phyloP scores from a whole-genome alignment of 2,888 invertebrate species.

The Sesamia inferens region DNA sequence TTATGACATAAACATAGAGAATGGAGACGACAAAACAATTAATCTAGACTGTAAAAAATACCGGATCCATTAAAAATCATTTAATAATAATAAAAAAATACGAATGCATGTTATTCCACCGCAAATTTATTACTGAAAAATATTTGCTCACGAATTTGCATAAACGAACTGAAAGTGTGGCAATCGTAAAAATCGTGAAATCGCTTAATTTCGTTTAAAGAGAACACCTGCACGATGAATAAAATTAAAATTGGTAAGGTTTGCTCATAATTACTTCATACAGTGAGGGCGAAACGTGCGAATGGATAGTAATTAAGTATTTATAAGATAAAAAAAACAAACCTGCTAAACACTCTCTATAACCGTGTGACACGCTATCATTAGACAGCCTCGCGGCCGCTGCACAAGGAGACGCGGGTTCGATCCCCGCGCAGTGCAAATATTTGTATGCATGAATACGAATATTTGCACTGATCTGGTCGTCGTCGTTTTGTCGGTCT shows the following conservation, averaged over 20 bases:
- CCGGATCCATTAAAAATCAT: background rate
- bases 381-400: too few relatives aligned
- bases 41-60: background rate
- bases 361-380: too few relatives aligned
- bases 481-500: too few relatives aligned
- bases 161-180: constrained; percentile 26
- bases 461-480: too few relatives aligned
- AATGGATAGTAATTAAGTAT: too few relatives aligned
- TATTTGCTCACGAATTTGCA: constrained; percentile 56
- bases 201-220: constrained; percentile 59
- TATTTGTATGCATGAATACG: too few relatives aligned
- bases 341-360: too few relatives aligned
- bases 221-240: constrained; percentile 53
- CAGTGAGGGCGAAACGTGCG: background rate
- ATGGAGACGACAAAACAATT: background rate
- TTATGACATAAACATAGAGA: background rate
- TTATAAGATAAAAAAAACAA: too few relatives aligned
- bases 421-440: too few relatives aligned
- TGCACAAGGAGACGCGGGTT: too few relatives aligned
- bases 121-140: constrained; percentile 31
- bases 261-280: constrained; percentile 8
- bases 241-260: constrained; percentile 45
- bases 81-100: constrained; percentile 15
- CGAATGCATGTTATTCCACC: constrained; percentile 28
- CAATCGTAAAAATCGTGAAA: constrained; percentile 54